Percentiles rank a stretch among this genome's conserved stretches.
Evolutionary conservation across 2,888 invertebrate species (phyloP).

Genomic region (Ditula angustiorana): DNA sequence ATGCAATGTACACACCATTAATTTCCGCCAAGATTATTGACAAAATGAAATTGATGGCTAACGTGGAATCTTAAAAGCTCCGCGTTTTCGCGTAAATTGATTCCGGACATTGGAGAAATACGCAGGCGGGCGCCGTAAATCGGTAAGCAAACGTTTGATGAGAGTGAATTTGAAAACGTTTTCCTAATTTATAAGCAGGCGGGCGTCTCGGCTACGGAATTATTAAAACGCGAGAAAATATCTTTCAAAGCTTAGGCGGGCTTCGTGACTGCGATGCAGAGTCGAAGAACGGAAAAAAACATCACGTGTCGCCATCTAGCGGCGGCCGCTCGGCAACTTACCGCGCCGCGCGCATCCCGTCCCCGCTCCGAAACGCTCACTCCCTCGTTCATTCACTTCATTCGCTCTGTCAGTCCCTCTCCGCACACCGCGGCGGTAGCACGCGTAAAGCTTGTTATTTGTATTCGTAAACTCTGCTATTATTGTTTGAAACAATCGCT

Average conservation of each 20-base stretch:
- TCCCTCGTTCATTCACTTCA: constrained; percentile 65
- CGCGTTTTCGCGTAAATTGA: constrained; percentile 76
- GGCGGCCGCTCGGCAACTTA: constrained; percentile 44
- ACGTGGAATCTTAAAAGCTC: constrained; percentile 71
- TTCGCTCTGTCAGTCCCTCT: constrained; percentile 66
- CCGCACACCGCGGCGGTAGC: constrained; percentile 55
- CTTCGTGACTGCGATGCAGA: constrained; percentile 21
- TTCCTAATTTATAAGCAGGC: constrained; percentile 72
- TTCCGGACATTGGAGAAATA: constrained; percentile 70
- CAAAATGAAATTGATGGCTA: constrained; percentile 58
- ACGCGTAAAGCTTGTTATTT: constrained; percentile 50
- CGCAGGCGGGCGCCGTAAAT: constrained; percentile 61
- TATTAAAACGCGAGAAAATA: constrained; percentile 42
- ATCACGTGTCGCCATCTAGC: constrained; percentile 70
- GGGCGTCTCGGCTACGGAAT: constrained; percentile 50
- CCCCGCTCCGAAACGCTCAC: constrained; percentile 46
- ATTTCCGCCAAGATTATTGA: constrained; percentile 68
- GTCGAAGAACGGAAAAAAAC: not conserved
- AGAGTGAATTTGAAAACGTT: constrained; percentile 76
- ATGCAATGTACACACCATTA: constrained; percentile 80
- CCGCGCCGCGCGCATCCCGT: constrained; percentile 49
- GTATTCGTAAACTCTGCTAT: constrained; percentile 64
- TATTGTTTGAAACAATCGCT: constrained; percentile 79
- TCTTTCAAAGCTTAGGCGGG: constrained; percentile 17
- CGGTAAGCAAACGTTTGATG: constrained; percentile 74